Base-by-base conservation (phyloP, 2,797 vertebrate species). In the Cephalopachus bancanus region DNA sequence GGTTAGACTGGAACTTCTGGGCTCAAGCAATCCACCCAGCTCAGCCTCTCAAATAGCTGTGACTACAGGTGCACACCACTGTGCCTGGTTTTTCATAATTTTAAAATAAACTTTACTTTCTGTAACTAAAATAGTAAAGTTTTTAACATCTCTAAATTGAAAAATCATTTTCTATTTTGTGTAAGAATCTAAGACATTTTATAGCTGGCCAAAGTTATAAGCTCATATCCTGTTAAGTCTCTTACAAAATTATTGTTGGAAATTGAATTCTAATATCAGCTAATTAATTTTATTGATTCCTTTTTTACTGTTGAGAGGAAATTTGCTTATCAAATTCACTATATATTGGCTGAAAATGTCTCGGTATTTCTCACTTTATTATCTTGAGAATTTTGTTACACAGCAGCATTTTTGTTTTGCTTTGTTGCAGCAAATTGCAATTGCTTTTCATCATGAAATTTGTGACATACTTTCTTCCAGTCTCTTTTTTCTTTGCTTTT, bases 111-210 rank as follows among this genome's bases (percentile, higher is more conserved):
- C 14, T 87, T 75, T 88, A 51, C 14, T 87, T 75, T 88, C 17
- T 33, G 16, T 85, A 71, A 78, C 11, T 85, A 22, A 67, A 74
- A 86, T 51, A 30, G 2, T 93, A 65, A 53, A 92, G 92, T 78
- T 1, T 60, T 69, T 80, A 20, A 1, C 12, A 90, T 72, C 3
- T 81, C 1, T n/a, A 69, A 1, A 83, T 17, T 51, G 84, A 51
- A 53, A 91, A 59, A 59, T 37, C 20, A 26, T 94, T 89, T 83
- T 95, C 44, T 83, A 30, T 88, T 89, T 94, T 89, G 20, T 83
- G 6, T 84, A 83, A 51, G 15, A 80, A 94, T 69, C 49, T 26
- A 80, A 96, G 44, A 44, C 28, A 83, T 83, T 88, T 95, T 83
- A 55, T 74, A 71, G 49, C 49, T 91, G 20, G 12, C 20, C 22